Conservation (phyloP, 2,113 vertebrate genomes). For the Excalfactoria chinensis region DNA sequence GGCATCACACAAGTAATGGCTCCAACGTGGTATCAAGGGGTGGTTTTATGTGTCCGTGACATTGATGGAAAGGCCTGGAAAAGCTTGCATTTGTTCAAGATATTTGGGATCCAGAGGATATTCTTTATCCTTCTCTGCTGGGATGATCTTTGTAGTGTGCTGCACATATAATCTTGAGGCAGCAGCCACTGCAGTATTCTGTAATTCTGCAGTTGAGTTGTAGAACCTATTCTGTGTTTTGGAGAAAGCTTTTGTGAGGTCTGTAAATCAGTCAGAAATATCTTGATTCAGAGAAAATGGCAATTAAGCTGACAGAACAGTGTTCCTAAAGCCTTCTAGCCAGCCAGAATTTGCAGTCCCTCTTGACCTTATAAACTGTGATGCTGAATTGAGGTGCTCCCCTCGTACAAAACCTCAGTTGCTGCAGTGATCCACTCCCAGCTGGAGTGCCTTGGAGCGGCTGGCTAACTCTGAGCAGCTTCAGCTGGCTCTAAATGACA, state of each 20-base stretch:
- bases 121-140: background rate
- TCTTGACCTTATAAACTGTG: background rate
- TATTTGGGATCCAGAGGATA: background rate
- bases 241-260: background rate
- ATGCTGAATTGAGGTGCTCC: background rate
- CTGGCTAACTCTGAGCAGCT: background rate
- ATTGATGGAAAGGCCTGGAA: background rate
- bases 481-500: background rate
- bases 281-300: background rate
- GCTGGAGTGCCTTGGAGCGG: background rate
- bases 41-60: background rate
- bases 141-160: background rate
- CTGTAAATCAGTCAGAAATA: background rate
- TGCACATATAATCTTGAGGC: background rate
- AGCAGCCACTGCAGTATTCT: background rate
- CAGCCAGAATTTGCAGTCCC: background rate
- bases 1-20: background rate
- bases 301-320: background rate
- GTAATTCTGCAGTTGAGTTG: background rate
- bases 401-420: background rate
- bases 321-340: background rate
- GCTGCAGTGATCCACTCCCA: background rate
- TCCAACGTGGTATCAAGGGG: background rate
- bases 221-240: background rate
- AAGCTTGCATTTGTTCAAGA: constrained; percentile 26